Evolutionary conservation across 1,140 invertebrate genomes (phyloP).

Genomic region (Steinernema khuongi): DNA sequence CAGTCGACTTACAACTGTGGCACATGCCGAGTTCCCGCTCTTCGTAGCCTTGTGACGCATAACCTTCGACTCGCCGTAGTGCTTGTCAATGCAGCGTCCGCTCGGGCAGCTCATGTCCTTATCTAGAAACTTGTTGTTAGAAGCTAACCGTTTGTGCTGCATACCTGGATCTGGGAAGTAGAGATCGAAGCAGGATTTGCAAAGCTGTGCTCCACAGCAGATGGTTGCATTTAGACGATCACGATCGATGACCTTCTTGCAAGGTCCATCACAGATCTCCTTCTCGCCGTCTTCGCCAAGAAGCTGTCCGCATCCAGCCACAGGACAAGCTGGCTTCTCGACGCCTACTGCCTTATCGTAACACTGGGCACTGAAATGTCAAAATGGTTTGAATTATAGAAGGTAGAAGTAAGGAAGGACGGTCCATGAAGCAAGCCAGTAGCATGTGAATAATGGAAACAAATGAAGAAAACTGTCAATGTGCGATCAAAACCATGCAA

Average conservation of each 20-base stretch:
- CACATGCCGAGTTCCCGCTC: conserved; percentile 11
- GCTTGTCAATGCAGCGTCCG: conserved; percentile 30
- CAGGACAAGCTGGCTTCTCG: conserved; percentile 33
- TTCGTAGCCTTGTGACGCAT: conserved; percentile 19
- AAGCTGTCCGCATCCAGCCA: conserved; percentile 24
- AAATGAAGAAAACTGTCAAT: too few relatives aligned
- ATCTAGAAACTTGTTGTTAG: too few relatives aligned
- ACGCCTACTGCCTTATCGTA: conserved; percentile 32
- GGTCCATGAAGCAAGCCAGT: too few relatives aligned
- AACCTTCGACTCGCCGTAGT: conserved; percentile 9
- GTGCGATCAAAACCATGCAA: too few relatives aligned
- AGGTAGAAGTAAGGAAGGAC: too few relatives aligned
- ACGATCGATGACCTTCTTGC: conserved; percentile 24
- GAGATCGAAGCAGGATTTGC: conserved; percentile 2
- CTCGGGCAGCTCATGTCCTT: conserved; percentile 15
- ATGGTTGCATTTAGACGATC: conserved; percentile 22
- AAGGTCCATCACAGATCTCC: conserved; percentile 35
- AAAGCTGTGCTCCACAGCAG: conserved; percentile 31
- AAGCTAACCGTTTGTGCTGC: too few relatives aligned
- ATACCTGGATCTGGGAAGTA: conserved; percentile 18
- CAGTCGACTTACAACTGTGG: neutral
- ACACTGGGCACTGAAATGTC: conserved; percentile 33
- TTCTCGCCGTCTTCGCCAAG: conserved; percentile 33
- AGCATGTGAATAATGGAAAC: too few relatives aligned
- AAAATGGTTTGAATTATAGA: neutral